These are phyloP conservation scores for Stramonita haemastoma DNA, from an alignment of 2,888 invertebrate genomes.

Conservation along the genomic window DNA sequence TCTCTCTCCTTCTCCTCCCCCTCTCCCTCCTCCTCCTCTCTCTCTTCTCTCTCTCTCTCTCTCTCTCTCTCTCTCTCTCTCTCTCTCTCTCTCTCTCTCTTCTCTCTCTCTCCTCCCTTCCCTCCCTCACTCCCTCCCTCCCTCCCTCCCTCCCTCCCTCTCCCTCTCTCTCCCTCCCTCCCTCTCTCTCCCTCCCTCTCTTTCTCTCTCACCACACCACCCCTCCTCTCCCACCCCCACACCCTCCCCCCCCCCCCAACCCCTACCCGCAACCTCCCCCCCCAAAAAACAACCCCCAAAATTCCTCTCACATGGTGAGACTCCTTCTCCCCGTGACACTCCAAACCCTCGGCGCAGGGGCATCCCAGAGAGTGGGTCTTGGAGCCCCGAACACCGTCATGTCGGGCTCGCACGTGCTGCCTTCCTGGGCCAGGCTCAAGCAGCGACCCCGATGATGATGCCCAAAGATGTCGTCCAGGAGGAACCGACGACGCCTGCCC, in stretches of 20 bases:
- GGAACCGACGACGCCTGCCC: not conserved
- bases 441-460: not conserved
- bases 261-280: not conserved
- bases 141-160: not conserved
- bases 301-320: conserved; percentile 16
- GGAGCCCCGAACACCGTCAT: not conserved
- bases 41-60: not conserved
- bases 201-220: conserved; percentile 7
- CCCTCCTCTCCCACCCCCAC: too few species aligned
- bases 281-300: too few species aligned
- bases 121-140: too few species aligned
- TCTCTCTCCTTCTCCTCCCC: conserved; percentile 14
- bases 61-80: not conserved
- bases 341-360: conserved; percentile 9
- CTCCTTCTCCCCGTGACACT: conserved; percentile 27
- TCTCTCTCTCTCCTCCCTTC: not conserved
- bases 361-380: conserved; percentile 21
- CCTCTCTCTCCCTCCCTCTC: not conserved
- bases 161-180: not conserved
- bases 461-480: conserved; percentile 1
- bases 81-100: conserved; percentile 1
- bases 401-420: conserved; percentile 20
- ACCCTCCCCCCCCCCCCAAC: not conserved
- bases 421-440: conserved; percentile 10
- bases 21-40: not conserved